Evolutionary conservation across 2,888 invertebrate genomes (phyloP), one percentile per base, ranked within the genome.

Genomic region (Ormia ochracea): DNA sequence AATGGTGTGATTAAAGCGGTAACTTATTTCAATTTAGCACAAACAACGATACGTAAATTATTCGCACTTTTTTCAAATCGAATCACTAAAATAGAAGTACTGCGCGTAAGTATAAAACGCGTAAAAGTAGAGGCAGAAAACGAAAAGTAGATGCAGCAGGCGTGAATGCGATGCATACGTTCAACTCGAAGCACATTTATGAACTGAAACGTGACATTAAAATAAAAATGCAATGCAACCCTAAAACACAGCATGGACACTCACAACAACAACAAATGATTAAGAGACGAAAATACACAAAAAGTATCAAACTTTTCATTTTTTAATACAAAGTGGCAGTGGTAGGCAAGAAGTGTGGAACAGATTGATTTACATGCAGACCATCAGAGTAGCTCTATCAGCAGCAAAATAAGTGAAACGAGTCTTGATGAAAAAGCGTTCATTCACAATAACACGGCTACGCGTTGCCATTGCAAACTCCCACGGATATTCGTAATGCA

Each of bases 131-230:
- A 21, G 12, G 31, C 48, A 38, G 7, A 28, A 38, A 48, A 48
- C 21, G 36, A 45, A 21, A 31, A 21, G 17, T 4, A 17, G 23
- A 26, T 43, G 36, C 31, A 36, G 10, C 48, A 26, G 33, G 59
- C 54, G 28, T 28, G 6, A 59, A 36, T 12, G 63, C 75, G 78
- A 48, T 19, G 33, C 66, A 74, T 36, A 81, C 78, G 81, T 81
- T 56, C 65, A 75, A 78, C 82, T 73, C 83, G 56, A 68, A 79
- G 81, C 81, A 72, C 81, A 75, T 80, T 75, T 74, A 65, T 79
- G 74, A 77, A 83, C 83, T 82, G 65, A 83, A 82, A 82, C 79
- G 76, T 82, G 83, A 81, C 81, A 72, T 69, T 68, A 79, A 72
- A 79, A 78, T 65, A 68, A 73, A 58, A 65, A 68, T 82, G 82